phyloP scores from a whole-genome alignment of 2,888 invertebrate genomes.

The Chymomyza procnemis region DNA sequence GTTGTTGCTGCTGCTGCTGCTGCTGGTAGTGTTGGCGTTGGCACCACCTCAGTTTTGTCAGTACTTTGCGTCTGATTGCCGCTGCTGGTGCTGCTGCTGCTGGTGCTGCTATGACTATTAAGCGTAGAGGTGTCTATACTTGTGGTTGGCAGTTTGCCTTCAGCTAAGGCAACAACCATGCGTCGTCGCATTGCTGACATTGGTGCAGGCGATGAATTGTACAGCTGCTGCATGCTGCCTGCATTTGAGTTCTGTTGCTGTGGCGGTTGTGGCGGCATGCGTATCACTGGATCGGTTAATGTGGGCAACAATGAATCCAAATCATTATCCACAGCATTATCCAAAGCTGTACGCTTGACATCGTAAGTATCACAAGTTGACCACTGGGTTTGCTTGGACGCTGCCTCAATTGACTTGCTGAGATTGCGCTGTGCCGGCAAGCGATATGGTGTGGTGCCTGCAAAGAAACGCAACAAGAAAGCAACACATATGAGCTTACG shows the following conservation, averaged over 20 bases:
- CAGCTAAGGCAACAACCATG: constrained; percentile 25
- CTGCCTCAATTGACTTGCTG: constrained; percentile 78
- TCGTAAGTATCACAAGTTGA: constrained; percentile 65
- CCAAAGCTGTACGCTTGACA: neutral
- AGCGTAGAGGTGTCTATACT: constrained; percentile 63
- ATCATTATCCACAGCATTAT: constrained; percentile 57
- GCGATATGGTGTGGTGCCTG: constrained; percentile 68
- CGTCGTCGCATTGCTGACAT: constrained; percentile 38
- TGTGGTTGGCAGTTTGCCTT: constrained; percentile 26
- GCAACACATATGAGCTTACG: neutral
- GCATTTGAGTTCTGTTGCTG: constrained; percentile 14
- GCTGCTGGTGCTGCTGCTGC: constrained; percentile 25
- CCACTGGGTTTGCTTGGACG: constrained; percentile 66
- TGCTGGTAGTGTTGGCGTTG: constrained; percentile 25
- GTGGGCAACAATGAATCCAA: constrained; percentile 59
- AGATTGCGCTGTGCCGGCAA: constrained; percentile 78
- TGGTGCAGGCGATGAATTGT: constrained; percentile 49
- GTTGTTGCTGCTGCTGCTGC: constrained; percentile 5
- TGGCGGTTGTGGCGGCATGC: constrained; percentile 29
- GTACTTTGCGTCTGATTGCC: constrained; percentile 20
- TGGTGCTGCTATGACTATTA: constrained; percentile 64
- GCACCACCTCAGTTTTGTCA: too few species aligned
- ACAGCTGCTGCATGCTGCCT: constrained; percentile 59
- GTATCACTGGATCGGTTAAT: constrained; percentile 59
- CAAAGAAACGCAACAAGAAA: neutral